phyloP scores from a whole-genome alignment of 2,797 vertebrate genomes.

The Pitangus sulphuratus region DNA sequence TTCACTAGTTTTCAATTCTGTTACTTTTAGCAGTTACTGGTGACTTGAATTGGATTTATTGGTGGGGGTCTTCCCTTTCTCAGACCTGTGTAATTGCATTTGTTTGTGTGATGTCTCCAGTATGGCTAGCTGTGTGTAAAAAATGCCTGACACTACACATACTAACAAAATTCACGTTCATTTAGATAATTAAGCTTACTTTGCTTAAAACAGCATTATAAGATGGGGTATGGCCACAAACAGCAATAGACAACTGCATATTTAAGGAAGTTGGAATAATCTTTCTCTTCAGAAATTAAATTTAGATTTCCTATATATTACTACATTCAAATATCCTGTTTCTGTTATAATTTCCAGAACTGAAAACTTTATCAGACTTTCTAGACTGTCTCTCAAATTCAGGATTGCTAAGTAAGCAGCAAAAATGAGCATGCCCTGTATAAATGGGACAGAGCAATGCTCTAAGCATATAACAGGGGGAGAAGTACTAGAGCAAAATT shows the following conservation, averaged over 20 bases:
- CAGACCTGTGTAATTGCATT: neutral
- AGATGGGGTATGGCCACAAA: neutral
- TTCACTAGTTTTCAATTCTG: neutral
- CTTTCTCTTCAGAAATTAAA: neutral
- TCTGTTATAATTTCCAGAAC: neutral
- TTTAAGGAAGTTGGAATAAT: neutral
- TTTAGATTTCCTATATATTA: neutral
- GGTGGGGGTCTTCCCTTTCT: neutral
- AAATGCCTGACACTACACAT: neutral
- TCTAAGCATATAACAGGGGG: neutral
- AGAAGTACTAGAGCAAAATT: conserved; percentile 2
- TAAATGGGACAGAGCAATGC: neutral
- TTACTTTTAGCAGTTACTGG: neutral
- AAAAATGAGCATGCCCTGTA: neutral
- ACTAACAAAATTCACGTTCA: neutral
- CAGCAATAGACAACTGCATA: fast-evolving
- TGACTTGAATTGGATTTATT: neutral
- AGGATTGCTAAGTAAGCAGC: neutral
- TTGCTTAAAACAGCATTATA: neutral
- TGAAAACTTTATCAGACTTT: neutral
- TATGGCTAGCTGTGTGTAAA: neutral
- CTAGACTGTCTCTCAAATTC: neutral
- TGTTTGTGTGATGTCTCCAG: neutral
- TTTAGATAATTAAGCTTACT: neutral
- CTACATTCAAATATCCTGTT: neutral